Percentiles rank a stretch among this genome's conserved stretches.
phyloP scores from a whole-genome alignment of 2,113 vertebrate species.

The Haemorhous mexicanus region DNA sequence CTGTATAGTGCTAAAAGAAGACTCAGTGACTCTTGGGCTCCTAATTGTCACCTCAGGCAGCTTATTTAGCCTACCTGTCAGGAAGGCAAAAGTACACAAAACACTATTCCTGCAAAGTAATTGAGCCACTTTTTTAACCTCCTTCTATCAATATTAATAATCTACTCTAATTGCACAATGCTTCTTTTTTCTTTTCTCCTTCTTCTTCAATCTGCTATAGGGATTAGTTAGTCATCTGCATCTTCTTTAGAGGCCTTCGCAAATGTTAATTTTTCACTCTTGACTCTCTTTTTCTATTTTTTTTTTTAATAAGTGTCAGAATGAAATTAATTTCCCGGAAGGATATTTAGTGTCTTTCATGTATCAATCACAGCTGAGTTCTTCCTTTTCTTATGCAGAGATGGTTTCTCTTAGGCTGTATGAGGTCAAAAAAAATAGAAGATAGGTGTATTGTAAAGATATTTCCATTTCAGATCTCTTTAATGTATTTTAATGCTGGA shows the following conservation, averaged over 20 bases:
- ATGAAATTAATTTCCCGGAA: conserved; percentile 21
- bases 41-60: conserved; percentile 11
- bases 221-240: conserved; percentile 45
- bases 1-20: background rate
- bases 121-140: background rate
- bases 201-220: conserved; percentile 30
- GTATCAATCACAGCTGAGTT: conserved; percentile 26
- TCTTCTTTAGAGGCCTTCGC: conserved; percentile 37
- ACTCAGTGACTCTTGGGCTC: background rate
- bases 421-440: background rate
- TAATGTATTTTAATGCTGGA: background rate
- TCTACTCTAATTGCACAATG: background rate
- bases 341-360: conserved; percentile 47
- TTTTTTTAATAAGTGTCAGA: background rate
- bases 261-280: conserved; percentile 52
- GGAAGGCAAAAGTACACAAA: background rate
- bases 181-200: background rate
- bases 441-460: background rate
- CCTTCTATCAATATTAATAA: conserved; percentile 47
- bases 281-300: background rate
- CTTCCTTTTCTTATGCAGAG: conserved; percentile 6
- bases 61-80: conserved; percentile 25
- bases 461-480: background rate
- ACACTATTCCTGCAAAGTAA: background rate
- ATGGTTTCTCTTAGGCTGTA: background rate